A percentile compares a stretch with the other conserved stretches of the same genome.
Conservation (phyloP, 2,888 invertebrate genomes). For the Gastrophysa polygoni region DNA sequence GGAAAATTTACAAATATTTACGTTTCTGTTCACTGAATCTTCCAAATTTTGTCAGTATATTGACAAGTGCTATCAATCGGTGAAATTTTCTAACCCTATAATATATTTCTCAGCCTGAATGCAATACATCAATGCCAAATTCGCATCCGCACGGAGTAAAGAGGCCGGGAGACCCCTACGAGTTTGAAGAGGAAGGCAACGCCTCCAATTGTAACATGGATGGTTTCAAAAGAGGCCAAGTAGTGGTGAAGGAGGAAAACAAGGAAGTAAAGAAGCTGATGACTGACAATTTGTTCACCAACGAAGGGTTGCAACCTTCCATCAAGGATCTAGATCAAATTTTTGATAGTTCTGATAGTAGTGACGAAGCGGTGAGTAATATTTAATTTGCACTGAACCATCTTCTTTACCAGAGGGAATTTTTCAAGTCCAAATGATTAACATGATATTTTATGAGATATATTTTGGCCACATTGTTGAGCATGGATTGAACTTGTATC, state of each 20-base stretch:
- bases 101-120: conserved; percentile 47
- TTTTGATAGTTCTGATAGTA: conserved; percentile 91
- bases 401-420: no score
- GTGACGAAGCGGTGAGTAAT: conserved; percentile 81
- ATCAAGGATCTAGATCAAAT: conserved; percentile 92
- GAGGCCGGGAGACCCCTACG: conserved; percentile 68
- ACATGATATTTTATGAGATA: no score
- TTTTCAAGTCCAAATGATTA: no score
- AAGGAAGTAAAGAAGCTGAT: conserved; percentile 61
- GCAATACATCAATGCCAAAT: conserved; percentile 33
- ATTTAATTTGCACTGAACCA: neutral
- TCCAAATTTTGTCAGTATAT: no score
- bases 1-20: no score
- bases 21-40: no score
- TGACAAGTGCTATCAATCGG: no score
- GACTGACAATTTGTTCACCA: conserved; percentile 78
- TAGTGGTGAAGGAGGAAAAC: conserved; percentile 57
- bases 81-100: no score
- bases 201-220: conserved; percentile 61
- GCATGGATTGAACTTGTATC: no score
- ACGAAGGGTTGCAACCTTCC: conserved; percentile 87
- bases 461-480: no score
- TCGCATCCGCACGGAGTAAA: conserved; percentile 52
- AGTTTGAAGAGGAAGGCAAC: conserved; percentile 71
- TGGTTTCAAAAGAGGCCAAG: conserved; percentile 58